Evolutionary conservation across 2,888 invertebrate species (phyloP), one percentile per base, ranked within the genome.

Genomic region (Nemotelus pantherinus): DNA sequence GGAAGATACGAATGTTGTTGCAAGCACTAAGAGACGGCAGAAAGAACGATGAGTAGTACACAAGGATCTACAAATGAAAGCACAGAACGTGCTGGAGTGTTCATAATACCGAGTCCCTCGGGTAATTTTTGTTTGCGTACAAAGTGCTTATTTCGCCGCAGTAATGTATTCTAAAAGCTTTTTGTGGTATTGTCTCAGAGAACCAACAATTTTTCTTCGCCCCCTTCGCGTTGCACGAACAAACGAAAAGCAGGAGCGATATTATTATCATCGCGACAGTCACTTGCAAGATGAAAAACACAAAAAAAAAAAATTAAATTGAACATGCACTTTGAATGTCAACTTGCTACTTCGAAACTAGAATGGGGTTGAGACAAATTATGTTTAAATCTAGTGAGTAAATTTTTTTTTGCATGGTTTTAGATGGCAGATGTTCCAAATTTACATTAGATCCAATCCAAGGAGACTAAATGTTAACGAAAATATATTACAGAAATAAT

Each of bases 11-110:
- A 72, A 44, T 72, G 45, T 72, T 58, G 53, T 50, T 53, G 45
- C 7, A 10, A 70, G 47, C 50, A 55, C 43, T 43, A 47, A 47
- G 53, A 53, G 43, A 25, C 10, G 70, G 70, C 70, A 41, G 41
- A 75, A 75, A 64, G 63, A 63, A 75, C 60, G 63, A 48, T 3
- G 70, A 67, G 10, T 39, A 70, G 3, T 3, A 67, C 48, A 55
- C 70, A 53, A 70, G 77, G 68, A 77, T 77, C 77, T 70, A 79
- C 68, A 80, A 80, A 79, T 79, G 79, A 80, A 78, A 80, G 79
- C 81, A 77, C 39, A 41, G 80, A 79, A 80, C 82, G 82, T 82
- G 82, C 80, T 80, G 77, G 80, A 82, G 82, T 81, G 81, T 79
- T 78, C 78, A 80, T 80, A 81, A 81, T 79, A 81, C 78, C 79